Evolutionary conservation across 2,113 vertebrate species (phyloP).

Genomic region (Seriola dumerili): DNA sequence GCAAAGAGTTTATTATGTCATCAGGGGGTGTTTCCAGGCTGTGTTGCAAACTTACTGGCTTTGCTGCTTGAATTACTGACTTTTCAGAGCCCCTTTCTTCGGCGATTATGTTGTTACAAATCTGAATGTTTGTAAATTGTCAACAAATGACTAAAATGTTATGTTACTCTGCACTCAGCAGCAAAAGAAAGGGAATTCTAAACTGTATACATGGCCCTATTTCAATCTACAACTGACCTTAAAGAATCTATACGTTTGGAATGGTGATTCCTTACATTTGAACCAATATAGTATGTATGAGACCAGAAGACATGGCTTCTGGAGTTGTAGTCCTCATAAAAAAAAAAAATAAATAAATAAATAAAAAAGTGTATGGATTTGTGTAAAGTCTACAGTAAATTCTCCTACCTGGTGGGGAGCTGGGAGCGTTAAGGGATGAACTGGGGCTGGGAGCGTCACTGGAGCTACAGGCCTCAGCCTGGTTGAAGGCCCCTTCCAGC

Average conservation of each 20-base stretch:
- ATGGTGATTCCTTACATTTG: background rate
- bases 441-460: conserved; percentile 86
- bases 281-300: too few species aligned
- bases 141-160: background rate
- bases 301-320: background rate
- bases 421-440: conserved; percentile 86
- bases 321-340: background rate
- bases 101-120: too few species aligned
- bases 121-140: background rate
- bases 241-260: background rate
- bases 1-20: too few species aligned
- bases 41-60: too few species aligned
- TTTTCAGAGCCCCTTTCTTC: too few species aligned
- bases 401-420: conserved; percentile 89
- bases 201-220: too few species aligned
- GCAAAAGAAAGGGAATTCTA: too few species aligned
- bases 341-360: background rate
- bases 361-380: background rate
- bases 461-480: conserved; percentile 87
- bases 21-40: too few species aligned
- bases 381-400: background rate
- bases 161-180: background rate
- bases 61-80: too few species aligned
- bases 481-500: conserved; percentile 91
- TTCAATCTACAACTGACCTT: background rate